These are phyloP conservation scores for Metellina segmentata DNA, from an alignment of 2,888 invertebrate species.

Conservation along the genomic window DNA sequence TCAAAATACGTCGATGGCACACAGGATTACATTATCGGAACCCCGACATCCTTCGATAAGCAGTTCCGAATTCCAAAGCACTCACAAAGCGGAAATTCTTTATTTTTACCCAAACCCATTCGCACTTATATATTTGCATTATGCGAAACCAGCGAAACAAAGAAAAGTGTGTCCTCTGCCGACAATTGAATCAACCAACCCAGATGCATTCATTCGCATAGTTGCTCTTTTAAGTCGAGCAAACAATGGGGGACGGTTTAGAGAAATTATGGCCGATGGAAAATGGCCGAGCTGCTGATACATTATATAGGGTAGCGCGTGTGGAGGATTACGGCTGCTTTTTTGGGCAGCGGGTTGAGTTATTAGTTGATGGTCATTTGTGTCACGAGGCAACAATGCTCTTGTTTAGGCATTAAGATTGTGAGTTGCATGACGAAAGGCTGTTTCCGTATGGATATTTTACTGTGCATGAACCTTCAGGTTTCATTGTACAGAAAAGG, in stretches of 20 bases:
- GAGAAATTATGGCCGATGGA: not conserved
- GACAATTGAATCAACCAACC: not conserved
- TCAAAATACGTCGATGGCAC: too few species aligned
- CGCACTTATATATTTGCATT: not conserved
- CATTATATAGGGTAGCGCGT: not conserved
- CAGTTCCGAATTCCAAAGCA: not conserved
- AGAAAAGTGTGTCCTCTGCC: not conserved
- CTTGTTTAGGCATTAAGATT: not conserved
- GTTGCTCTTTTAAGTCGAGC: not conserved
- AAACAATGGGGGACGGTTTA: conserved; percentile 19
- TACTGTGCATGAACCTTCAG: not conserved
- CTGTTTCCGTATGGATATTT: not conserved
- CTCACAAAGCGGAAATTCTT: not conserved
- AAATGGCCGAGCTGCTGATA: not conserved
- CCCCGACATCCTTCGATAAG: too few species aligned
- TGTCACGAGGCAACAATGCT: conserved; percentile 22
- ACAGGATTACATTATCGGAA: too few species aligned
- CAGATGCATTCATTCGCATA: not conserved
- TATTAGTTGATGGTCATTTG: conserved; percentile 12
- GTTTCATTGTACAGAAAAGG: not conserved
- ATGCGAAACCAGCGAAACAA: not conserved
- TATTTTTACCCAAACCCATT: not conserved
- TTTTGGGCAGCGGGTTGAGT: not conserved
- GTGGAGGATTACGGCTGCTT: conserved; percentile 11
- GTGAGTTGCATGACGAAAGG: not conserved